A percentile compares a stretch with the other conserved stretches of the same genome.
Conservation (phyloP, 2,888 invertebrate species). For the Resseliella maxima region DNA sequence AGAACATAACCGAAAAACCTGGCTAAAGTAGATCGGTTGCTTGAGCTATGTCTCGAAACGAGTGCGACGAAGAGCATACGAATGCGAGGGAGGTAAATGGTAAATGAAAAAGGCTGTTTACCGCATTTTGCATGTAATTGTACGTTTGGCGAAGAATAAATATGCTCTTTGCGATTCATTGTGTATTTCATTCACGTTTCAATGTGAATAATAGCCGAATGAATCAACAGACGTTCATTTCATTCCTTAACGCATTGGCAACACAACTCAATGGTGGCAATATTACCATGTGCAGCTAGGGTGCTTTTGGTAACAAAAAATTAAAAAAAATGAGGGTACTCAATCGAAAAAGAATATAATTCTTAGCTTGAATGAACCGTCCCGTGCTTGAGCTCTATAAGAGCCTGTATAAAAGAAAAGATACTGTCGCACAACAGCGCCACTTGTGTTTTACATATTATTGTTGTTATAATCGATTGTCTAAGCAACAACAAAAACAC, state of each 20-base stretch:
- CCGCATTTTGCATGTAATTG: constrained; percentile 51
- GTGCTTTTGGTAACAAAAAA: not conserved
- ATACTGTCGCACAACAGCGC: too few relatives aligned
- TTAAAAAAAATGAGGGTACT: too few relatives aligned
- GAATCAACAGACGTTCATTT: constrained; percentile 37
- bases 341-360: too few relatives aligned
- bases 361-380: too few relatives aligned
- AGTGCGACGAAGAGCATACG: not conserved
- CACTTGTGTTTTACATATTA: too few relatives aligned
- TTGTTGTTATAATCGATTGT: too few relatives aligned
- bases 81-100: not conserved
- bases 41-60: not conserved
- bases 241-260: constrained; percentile 35
- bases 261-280: not conserved
- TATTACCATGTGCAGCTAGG: not conserved
- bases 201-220: constrained; percentile 38
- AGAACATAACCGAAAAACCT: not conserved
- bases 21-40: not conserved
- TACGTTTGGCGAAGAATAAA: not conserved
- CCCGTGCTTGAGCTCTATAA: too few relatives aligned
- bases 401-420: too few relatives aligned
- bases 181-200: constrained; percentile 31
- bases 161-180: constrained; percentile 8
- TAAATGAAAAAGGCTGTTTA: not conserved
- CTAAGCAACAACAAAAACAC: too few relatives aligned